Percentiles rank a stretch among this genome's conserved stretches.
Conservation (phyloP, 2,113 vertebrate genomes). For the Rhineura floridana region DNA sequence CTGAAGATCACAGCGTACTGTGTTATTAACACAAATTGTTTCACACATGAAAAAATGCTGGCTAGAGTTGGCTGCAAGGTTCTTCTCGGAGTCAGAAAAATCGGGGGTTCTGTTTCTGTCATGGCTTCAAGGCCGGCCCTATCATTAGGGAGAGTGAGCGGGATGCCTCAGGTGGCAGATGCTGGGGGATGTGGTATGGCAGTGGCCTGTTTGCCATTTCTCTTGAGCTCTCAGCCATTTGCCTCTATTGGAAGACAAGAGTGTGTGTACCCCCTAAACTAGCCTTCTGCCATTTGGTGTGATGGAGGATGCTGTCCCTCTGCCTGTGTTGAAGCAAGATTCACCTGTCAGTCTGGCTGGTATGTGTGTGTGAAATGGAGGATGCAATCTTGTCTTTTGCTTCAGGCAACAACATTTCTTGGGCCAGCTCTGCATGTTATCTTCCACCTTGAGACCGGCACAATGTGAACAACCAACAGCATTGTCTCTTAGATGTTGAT, state of each 20-base stretch:
- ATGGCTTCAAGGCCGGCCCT: neutral
- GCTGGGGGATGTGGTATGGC: neutral
- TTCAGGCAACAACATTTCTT: too few species aligned
- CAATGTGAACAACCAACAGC: neutral
- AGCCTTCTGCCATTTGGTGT: too few species aligned
- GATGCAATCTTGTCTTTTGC: too few species aligned
- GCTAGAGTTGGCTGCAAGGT: neutral
- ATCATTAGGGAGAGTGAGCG: neutral
- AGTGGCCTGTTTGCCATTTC: neutral
- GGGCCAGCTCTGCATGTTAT: too few species aligned
- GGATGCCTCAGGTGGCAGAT: neutral
- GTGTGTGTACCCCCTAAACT: too few species aligned
- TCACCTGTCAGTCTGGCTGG: too few species aligned
- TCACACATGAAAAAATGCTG: neutral
- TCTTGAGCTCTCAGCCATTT: neutral
- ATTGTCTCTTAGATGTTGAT: neutral
- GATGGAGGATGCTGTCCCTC: too few species aligned
- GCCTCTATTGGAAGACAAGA: too few species aligned
- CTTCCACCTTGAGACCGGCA: too few species aligned
- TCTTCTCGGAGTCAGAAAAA: neutral
- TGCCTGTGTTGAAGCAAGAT: too few species aligned
- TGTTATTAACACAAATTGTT: neutral
- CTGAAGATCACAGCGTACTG: neutral
- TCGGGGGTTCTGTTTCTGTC: neutral
- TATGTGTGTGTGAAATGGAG: too few species aligned